Evolutionary conservation across 2,113 vertebrate species (phyloP), one percentile per base, ranked within the genome.

Genomic region (Otus sunia): DNA sequence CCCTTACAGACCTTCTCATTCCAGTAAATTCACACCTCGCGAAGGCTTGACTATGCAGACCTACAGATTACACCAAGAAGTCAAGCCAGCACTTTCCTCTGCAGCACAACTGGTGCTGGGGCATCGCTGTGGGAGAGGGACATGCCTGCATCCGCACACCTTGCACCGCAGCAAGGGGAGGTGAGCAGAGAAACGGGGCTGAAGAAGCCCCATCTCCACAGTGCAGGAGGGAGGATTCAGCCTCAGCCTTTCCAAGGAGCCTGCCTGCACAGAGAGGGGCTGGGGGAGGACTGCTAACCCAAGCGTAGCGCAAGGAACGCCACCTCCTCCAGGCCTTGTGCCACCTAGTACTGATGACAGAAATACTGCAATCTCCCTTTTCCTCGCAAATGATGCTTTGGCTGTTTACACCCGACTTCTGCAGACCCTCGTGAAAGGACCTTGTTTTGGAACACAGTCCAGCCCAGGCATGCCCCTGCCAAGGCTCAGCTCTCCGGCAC

Each of bases 111-210:
- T 6, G 16, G 10, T 7, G 20, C 45, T 4, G 12, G 60, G 32
- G 39, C 45, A 43, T 4, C 43, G 19, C 72, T 30, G 37, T 82
- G 22, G 3, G 15, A 36, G 15, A 36, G 15, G 27, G n/a, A 41
- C 6, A 3, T 5, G 20, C 29, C 63, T 50, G 39, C 21, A 55
- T 6, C 43, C 0, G 0, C 2, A 2, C 3, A 15, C 10, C 25
- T 60, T 30, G 32, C 7, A 12, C 45, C 0, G 0, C 9, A 29
- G 41, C 0, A 0, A 56, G 71, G 20, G 45, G 1, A 80, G 30
- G 7, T 0, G 1, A 83, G 53, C 15, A 26, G 36, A n/a, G 74
- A 64, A 62, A 39, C 0, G 1, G n/a, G 55, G 52, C 20, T 58
- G 68, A 60, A 80, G 78, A 36, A 64, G 26, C 17, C 13, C 18